Base-by-base conservation (phyloP, 2,888 invertebrate genomes). In the Coleophora flavipennella region DNA sequence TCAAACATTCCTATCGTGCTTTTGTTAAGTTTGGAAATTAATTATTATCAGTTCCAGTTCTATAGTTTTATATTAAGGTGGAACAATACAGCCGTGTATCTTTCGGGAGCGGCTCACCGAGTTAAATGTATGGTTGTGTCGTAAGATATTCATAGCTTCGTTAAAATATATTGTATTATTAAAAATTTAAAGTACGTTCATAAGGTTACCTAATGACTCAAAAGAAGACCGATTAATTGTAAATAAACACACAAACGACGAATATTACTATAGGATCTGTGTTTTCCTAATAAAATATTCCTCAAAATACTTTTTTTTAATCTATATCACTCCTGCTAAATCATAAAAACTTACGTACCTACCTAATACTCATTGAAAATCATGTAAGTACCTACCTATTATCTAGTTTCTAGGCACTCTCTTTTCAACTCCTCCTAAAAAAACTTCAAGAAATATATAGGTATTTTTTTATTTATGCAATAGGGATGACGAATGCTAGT, bases 111-210 rank as follows among this genome's bases (percentile, higher is more conserved):
- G 65, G 68, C 67, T 66, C 77, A 73, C 79, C 83, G 78, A 79
- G 79, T 80, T 83, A 76, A 81, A 78, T 79, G 71, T 84, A 85
- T 85, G 85, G 85, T 85, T 85, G 85, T 85, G 85, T 85, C 85
- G 75, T 84, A 83, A 78, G 73, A 79, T 81, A 81, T 80, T 66
- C 73, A 77, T 81, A 80, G 80, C 75, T 81, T 81, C 73, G 81
- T 81, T 80, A 76, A 67, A 64, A 53, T 66, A 68, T 67, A 62
- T 20, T 65, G 69, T 76, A 77, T 66, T 73, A 73, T 59, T 74
- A 73, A 74, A 66, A 62, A 60, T 76, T 74, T 20, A 4, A 20
- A 4, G 6, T 20, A 20, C 20, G n/a, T 67, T 67, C 64, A 62
- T 80, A 80, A 69, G 20, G 72, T 70, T 68, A 67, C 20, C 20